phyloP scores from a whole-genome alignment of 2,888 invertebrate genomes.

The Opisthograptis luteolata region DNA sequence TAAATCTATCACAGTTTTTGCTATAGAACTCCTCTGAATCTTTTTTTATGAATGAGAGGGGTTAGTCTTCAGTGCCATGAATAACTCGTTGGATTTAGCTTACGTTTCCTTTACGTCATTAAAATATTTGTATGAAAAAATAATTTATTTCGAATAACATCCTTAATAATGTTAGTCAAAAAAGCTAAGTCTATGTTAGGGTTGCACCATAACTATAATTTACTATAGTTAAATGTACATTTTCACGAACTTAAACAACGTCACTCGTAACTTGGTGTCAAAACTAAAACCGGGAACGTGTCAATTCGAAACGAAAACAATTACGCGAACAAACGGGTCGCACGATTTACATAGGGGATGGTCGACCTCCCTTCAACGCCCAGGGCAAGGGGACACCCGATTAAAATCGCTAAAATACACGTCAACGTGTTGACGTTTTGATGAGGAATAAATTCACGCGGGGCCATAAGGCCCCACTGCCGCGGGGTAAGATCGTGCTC shows the following conservation, averaged over 20 bases:
- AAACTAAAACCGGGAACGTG: constrained; percentile 62
- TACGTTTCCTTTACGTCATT: too few species aligned
- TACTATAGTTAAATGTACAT: background rate
- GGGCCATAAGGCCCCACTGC: constrained; percentile 43
- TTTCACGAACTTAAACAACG: background rate
- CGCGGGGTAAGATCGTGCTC: constrained; percentile 70
- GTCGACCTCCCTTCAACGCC: constrained; percentile 35
- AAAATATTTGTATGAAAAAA: too few species aligned
- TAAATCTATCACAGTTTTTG: too few species aligned
- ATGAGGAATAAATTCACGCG: constrained; percentile 76
- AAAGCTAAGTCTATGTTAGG: too few species aligned
- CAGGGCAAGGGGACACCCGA: constrained; percentile 56
- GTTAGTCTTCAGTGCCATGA: too few species aligned
- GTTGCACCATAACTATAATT: background rate
- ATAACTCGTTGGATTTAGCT: too few species aligned
- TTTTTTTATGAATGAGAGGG: too few species aligned
- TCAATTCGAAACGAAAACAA: constrained; percentile 77
- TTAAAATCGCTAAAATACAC: constrained; percentile 81
- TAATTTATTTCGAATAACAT: too few species aligned
- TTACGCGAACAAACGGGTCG: constrained; percentile 62
- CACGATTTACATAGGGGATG: constrained; percentile 74
- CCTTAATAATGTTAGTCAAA: too few species aligned
- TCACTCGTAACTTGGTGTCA: constrained; percentile 43
- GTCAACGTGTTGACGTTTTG: constrained; percentile 82
- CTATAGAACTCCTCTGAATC: too few species aligned